phyloP scores from a whole-genome alignment of 2,113 vertebrate genomes.

The Struthio camelus region DNA sequence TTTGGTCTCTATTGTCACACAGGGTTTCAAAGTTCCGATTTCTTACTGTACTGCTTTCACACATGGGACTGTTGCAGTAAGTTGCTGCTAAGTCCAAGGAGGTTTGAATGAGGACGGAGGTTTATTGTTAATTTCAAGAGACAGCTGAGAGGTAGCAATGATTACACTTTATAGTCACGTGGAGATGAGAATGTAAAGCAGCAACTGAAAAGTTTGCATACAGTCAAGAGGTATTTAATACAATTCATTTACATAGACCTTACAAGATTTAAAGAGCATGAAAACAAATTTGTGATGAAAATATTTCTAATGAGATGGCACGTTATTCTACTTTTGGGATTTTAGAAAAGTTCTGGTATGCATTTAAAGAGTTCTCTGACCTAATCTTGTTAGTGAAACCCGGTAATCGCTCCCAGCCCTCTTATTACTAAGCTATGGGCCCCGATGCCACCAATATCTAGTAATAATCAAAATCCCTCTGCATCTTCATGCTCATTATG shows the following conservation, averaged over 20 bases:
- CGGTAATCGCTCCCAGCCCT: background rate
- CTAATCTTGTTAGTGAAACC: background rate
- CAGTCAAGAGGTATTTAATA: background rate
- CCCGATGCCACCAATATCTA: background rate
- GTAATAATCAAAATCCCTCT: slow-evolving; percentile 29
- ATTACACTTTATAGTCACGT: background rate
- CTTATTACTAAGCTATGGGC: background rate
- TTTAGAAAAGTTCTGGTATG: background rate
- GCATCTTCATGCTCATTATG: slow-evolving; percentile 21
- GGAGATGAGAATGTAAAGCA: background rate
- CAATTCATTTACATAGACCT: background rate
- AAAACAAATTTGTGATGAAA: background rate
- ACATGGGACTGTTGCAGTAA: background rate
- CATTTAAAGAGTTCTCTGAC: background rate
- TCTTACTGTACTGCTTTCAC: background rate
- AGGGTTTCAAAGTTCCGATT: background rate
- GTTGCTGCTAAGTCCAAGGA: background rate
- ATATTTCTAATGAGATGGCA: background rate
- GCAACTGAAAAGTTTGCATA: background rate
- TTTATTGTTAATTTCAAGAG: background rate
- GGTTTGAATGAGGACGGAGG: background rate
- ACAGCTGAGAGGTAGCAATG: background rate
- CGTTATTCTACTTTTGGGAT: background rate
- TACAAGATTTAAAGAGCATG: background rate
- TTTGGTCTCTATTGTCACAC: background rate